phyloP scores from a whole-genome alignment of 2,113 vertebrate genomes.

The Notarius lentiginosus region DNA sequence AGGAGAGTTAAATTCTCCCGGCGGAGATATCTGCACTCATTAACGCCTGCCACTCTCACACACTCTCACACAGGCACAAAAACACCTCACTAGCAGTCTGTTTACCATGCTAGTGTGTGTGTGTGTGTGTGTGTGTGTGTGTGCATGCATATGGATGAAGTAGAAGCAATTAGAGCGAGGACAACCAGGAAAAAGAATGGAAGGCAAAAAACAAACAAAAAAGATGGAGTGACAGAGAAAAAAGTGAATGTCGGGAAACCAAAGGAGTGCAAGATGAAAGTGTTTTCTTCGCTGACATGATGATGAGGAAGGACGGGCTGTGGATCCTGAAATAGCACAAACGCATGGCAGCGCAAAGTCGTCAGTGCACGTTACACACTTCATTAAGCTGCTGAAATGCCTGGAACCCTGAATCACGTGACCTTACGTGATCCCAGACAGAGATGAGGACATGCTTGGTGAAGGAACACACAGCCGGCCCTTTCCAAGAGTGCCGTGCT shows the following conservation, averaged over 20 bases:
- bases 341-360: background rate
- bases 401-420: slow-evolving; percentile 10
- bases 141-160: slow-evolving; percentile 7
- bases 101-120: slow-evolving; percentile 32
- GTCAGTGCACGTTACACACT: slow-evolving; percentile 20
- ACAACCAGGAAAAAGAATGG: background rate
- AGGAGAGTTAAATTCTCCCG: slow-evolving; percentile 27
- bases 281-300: background rate
- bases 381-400: slow-evolving; percentile 40
- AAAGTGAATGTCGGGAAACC: background rate
- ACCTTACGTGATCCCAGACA: background rate
- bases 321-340: slow-evolving; percentile 11
- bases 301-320: slow-evolving; percentile 12
- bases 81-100: background rate
- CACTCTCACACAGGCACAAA: slow-evolving; percentile 17
- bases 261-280: background rate
- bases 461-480: too few relatives aligned
- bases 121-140: background rate
- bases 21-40: slow-evolving; percentile 39
- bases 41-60: slow-evolving; percentile 24
- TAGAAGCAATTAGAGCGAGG: slow-evolving; percentile 7
- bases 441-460: background rate
- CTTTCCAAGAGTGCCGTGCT: background rate
- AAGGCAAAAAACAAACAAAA: background rate
- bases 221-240: slow-evolving; percentile 14